Base-by-base conservation (phyloP, 2,113 vertebrate species). In the Eira barbara region DNA sequence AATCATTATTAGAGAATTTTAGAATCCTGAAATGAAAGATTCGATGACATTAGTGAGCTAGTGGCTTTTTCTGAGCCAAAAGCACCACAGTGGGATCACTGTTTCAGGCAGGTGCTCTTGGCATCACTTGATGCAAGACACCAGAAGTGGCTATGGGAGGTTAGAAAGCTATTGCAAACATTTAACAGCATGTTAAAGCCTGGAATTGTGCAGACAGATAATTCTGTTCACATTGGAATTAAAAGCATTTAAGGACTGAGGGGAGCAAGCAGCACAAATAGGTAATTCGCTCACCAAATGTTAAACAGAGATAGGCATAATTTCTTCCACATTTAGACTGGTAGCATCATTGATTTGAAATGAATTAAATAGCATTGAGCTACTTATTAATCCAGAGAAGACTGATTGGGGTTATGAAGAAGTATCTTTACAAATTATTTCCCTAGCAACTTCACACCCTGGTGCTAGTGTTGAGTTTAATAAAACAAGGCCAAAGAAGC, bases 301-400 rank as follows among this genome's bases (percentile, higher is more conserved):
- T 80, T 96, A 63, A 95, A 90, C 69, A 96, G 96, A 79, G 1
- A 97, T 97, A 96, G 95, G 79, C 87, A 71, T 94, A 57, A 13
- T 88, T 91, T 98, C 34, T 87, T 92, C 94, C 73, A 71, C 31
- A 93, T 45, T 83, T 86, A 95, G 61, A 94, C 95, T 94, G 55
- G 65, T 96, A 97, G 7, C 42, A 94, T 98, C 93, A 87, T 79
- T 97, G 90, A 97, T 96, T 89, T 83, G 69, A 71, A 97, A 84
- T 92, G 52, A 95, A 79, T 92, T 96, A 97, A 98, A 98, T 91
- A 91, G 52, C 69, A 97, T 57, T 20, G 3, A 78, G 31, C 86
- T 97, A 57, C 55, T 96, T 42, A 59, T 96, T 97, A 98, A 97
- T 85, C 31, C 47, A 89, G 67, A 94, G 86, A 95, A 98, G 95